These are phyloP conservation scores for Muscidifurax raptorellus DNA, from an alignment of 1,140 invertebrate genomes.

Conservation along the genomic window DNA sequence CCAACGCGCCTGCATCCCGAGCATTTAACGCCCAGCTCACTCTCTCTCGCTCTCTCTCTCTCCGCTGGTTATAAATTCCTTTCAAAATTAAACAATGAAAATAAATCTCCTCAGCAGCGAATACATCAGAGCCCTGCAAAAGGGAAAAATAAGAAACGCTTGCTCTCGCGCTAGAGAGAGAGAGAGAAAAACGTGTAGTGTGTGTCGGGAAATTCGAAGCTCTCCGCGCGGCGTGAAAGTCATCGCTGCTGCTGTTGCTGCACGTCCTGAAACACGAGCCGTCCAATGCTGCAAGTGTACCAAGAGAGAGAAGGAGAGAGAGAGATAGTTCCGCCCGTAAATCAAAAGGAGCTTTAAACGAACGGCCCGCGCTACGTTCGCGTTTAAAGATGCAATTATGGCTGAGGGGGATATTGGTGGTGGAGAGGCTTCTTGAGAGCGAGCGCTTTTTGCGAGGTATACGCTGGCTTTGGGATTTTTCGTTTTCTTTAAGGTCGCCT, in stretches of 20 bases:
- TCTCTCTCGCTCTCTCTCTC: too few relatives aligned
- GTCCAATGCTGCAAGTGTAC: not conserved
- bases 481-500: too few relatives aligned
- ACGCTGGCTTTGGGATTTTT: not conserved
- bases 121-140: not conserved
- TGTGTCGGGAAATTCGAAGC: conserved; percentile 28
- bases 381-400: conserved; percentile 54
- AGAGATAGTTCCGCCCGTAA: conserved; percentile 36
- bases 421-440: conserved; percentile 40
- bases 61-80: not conserved
- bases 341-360: conserved; percentile 44
- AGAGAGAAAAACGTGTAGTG: conserved; percentile 15
- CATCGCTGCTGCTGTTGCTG: not conserved
- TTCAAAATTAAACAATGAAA: conserved; percentile 9
- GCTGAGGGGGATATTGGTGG: not conserved
- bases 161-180: not conserved
- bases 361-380: conserved; percentile 20
- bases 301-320: too few relatives aligned
- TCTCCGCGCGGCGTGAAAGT: not conserved
- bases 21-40: not conserved
- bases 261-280: not conserved
- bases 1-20: not conserved
- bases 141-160: conserved; percentile 18
- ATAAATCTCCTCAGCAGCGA: not conserved
- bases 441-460: not conserved